Base-by-base conservation (phyloP, 2,113 vertebrate genomes). In the Pithys albifrons region DNA sequence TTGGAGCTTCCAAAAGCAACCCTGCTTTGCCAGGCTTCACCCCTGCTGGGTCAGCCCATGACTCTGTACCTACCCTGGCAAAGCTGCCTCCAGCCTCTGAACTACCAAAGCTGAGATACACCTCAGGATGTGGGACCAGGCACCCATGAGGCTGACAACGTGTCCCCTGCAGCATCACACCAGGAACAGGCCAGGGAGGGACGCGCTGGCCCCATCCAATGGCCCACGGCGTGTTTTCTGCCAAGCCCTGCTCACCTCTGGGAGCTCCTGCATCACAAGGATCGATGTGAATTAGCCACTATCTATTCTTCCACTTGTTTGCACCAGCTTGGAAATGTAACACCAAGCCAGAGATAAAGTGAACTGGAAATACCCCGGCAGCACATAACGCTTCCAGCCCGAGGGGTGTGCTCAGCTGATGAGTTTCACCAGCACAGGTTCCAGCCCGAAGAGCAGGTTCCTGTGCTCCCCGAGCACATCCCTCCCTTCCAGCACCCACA, bases 101-200 rank as follows among this genome's bases (percentile, higher is more conserved):
- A 51, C 12, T 52, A n/a, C 45, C 33, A 8, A 39, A 48, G 45
- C 49, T 49, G 62, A 27, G 70, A 76, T 27, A 88, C 67, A 58
- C 39, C 45, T 81, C 1, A 0, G n/a, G 79, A 83, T 19, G 61
- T 6, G 29, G 48, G 43, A 75, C 24, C 2, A 0, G 75, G 29
- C 3, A 2, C 10, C 20, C 43, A 37, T 1, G 4, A 69, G 41
- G 59, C 69, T 43, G 48, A 51, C 41, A 84, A 41, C 4, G 1
- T 5, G 55, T 43, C 6, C 43, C 80, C 69, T 3, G 3, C 0
- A 0, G 90, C 84, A 39, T 23, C 65, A 33, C 70, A n/a, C 29
- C 0, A 0, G 39, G 39, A 61, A 78, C n/a, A 0, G 0, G 33
- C 48, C 2, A 0, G 61, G 72, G 20, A 91, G 52, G 61, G 59